phyloP scores from a whole-genome alignment of 1,140 invertebrate genomes.

The Thereuonema tuberculata region DNA sequence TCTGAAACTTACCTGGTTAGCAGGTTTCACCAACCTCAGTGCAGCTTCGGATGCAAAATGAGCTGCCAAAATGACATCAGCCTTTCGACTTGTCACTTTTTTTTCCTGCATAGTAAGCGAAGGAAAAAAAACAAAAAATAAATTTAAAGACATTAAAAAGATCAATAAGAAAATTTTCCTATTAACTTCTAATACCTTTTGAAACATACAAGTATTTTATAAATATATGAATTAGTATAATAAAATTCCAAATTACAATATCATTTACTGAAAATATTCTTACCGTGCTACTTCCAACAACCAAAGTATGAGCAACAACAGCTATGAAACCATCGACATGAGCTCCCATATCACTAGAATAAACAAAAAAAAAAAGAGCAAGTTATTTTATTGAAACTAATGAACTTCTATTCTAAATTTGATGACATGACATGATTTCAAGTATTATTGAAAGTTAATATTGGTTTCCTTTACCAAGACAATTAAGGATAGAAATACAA shows the following conservation, averaged over 20 bases:
- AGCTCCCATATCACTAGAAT: constrained; percentile 82
- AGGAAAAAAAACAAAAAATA: constrained; percentile 1
- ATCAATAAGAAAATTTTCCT: background rate
- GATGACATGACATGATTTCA: too few species aligned
- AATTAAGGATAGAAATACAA: too few species aligned
- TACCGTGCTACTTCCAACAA: constrained; percentile 59
- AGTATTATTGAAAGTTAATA: too few species aligned
- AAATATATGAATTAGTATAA: background rate
- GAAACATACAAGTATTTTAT: background rate
- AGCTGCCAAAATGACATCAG: constrained; percentile 90
- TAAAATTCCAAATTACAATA: too few species aligned
- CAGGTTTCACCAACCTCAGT: constrained; percentile 77
- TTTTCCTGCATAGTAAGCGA: constrained; percentile 28
- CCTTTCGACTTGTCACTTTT: constrained; percentile 61
- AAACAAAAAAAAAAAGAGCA: constrained; percentile 11
- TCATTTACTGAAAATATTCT: too few species aligned
- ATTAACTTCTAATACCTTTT: too few species aligned
- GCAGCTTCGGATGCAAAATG: constrained; percentile 90
- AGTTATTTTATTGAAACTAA: constrained; percentile 6
- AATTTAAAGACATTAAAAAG: background rate
- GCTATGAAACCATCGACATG: constrained; percentile 99
- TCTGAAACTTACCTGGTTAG: constrained; percentile 52
- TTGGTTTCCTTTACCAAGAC: too few species aligned
- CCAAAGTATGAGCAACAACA: constrained; percentile 89
- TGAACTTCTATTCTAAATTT: too few species aligned